Conservation (phyloP, 2,888 invertebrate species). For the Lithosia quadra region DNA sequence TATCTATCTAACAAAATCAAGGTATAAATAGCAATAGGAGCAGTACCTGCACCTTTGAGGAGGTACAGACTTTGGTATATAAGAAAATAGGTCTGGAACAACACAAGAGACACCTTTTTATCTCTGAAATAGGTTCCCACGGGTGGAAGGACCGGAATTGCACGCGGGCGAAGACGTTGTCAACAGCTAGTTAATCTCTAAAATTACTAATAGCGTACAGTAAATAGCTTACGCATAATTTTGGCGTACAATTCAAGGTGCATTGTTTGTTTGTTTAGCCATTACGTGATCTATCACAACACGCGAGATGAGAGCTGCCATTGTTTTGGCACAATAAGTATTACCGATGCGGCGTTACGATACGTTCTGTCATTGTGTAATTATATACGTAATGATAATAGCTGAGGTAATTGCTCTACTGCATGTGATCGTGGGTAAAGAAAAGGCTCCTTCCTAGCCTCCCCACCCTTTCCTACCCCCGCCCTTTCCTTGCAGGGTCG, state of each 20-base stretch:
- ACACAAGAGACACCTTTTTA: too few species aligned
- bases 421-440: background rate
- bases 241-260: conserved; percentile 6
- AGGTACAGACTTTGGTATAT: too few species aligned
- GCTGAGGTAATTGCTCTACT: conserved; percentile 11
- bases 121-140: too few species aligned
- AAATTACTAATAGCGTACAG: background rate
- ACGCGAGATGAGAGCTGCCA: conserved; percentile 22
- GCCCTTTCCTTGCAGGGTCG: too few species aligned
- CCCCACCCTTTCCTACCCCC: too few species aligned
- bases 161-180: too few species aligned
- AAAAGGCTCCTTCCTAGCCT: too few species aligned
- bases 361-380: conserved; percentile 30
- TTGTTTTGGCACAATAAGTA: conserved; percentile 39
- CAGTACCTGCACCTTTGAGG: too few species aligned
- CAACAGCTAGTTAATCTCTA: background rate
- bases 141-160: too few species aligned
- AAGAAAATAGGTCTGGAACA: too few species aligned
- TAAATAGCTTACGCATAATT: background rate
- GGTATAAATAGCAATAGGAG: too few species aligned
- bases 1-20: too few species aligned
- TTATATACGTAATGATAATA: conserved; percentile 16
- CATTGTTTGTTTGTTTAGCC: conserved; percentile 8
- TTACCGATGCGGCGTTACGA: conserved; percentile 19
- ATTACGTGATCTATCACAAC: conserved; percentile 44